phyloP scores from a whole-genome alignment of 2,797 vertebrate genomes.

The Cichlasoma orientale region DNA sequence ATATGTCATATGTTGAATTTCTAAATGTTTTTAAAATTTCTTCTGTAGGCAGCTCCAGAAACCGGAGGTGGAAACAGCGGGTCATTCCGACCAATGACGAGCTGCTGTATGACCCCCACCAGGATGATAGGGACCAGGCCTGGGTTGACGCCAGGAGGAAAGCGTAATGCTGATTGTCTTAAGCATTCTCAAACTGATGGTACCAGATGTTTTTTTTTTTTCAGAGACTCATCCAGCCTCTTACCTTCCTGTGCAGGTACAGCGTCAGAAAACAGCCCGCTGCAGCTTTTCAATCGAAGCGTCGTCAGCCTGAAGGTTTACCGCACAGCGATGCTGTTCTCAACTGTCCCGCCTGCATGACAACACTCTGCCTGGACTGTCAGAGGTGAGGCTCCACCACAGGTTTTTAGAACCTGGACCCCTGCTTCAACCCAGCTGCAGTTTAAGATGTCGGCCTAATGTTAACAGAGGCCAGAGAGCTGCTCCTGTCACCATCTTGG shows the following conservation, averaged over 20 bases:
- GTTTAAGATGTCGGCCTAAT: neutral
- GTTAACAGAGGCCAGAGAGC: neutral
- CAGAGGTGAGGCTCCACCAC: slow-evolving; percentile 86
- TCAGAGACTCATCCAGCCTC: neutral
- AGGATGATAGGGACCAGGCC: slow-evolving; percentile 92
- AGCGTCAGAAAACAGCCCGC: slow-evolving; percentile 22
- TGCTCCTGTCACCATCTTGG: neutral
- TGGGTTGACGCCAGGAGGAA: slow-evolving; percentile 92
- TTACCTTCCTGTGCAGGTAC: slow-evolving; percentile 57
- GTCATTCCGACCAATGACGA: slow-evolving; percentile 90
- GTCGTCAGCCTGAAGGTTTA: slow-evolving; percentile 59
- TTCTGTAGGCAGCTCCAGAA: slow-evolving; percentile 70
- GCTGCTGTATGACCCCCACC: slow-evolving; percentile 92
- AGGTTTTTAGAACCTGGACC: neutral
- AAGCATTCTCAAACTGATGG: neutral
- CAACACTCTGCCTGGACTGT: slow-evolving; percentile 93
- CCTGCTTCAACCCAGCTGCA: neutral
- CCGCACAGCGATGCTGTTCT: slow-evolving; percentile 91
- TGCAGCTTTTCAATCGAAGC: neutral
- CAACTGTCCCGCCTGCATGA: slow-evolving; percentile 98
- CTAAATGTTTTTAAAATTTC: neutral
- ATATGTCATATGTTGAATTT: neutral
- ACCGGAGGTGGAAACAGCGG: slow-evolving; percentile 74
- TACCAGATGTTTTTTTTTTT: neutral
- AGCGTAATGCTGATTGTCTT: slow-evolving; percentile 71